Conservation (phyloP, 2,113 vertebrate species). For the Turnix velox region DNA sequence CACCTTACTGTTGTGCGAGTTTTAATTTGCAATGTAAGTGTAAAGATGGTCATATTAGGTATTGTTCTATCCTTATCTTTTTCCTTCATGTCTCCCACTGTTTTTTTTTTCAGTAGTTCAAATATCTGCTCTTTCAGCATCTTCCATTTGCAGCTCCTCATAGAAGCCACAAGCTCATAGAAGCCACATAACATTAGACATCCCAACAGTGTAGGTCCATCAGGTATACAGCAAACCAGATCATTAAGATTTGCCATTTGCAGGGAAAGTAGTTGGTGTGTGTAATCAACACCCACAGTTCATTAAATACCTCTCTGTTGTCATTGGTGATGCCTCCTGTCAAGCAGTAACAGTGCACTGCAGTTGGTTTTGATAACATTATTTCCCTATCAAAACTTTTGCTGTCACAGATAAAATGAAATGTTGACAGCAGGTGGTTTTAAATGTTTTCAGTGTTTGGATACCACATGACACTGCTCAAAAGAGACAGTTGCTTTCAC, state of each 20-base stretch:
- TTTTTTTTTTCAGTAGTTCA: background rate
- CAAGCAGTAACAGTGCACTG: background rate
- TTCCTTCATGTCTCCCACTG: background rate
- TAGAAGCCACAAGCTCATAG: background rate
- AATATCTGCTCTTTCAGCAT: background rate
- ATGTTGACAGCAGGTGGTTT: background rate
- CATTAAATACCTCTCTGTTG: background rate
- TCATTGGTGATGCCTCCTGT: background rate
- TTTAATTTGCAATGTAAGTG: background rate
- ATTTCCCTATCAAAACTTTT: constrained; percentile 9
- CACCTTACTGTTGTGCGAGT: accelerated
- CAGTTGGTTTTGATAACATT: background rate
- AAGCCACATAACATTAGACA: too few relatives aligned
- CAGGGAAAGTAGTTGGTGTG: background rate
- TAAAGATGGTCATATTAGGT: background rate
- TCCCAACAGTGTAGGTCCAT: background rate
- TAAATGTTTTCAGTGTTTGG: background rate
- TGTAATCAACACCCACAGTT: background rate
- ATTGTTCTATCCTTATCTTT: background rate
- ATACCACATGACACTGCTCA: background rate
- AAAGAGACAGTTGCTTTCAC: background rate
- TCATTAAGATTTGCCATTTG: background rate
- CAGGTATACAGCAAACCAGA: background rate
- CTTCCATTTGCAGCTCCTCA: background rate
- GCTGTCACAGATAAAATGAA: background rate